Base-by-base conservation (phyloP, 2,797 vertebrate genomes). In the Gadopsis bispinosus region DNA sequence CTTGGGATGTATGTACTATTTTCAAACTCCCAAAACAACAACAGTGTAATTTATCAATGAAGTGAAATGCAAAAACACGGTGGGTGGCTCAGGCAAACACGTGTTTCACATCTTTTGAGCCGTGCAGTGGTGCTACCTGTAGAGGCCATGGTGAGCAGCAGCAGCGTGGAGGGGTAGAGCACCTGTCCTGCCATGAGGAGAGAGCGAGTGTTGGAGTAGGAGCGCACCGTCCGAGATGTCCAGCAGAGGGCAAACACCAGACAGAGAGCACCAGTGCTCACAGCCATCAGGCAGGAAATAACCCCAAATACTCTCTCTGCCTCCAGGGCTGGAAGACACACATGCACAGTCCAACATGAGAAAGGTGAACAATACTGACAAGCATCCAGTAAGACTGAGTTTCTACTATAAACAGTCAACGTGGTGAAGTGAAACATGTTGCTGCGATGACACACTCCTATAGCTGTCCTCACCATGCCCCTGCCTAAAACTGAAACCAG, bases 201-300 rank as follows among this genome's bases (percentile, higher is more conserved):
- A 1, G 95, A 87, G 22, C 93, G 92, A 0, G 93, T 94, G 94
- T 95, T 96, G 51, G 95, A 93, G 91, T 96, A 96, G 71, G 95
- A 95, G 39, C 62, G 94, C 87, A 93, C 91, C 0, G 94, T 95
- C 55, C 87, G 54, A 2, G 94, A 91, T 2, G 92, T 95, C 95
- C 95, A 96, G 91, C 95, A 96, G 90, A 95, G 92, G 82, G 95
- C 92, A 62, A 96, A 95, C 64, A 96, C 80, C 73, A 96, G 85
- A 47, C 94, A 96, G 64, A 96, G 87, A 33, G 89, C 88, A 4
- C 85, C 90, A 0, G 95, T 95, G 87, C 93, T 92, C 64, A 94
- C 3, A 0, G 94, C 94, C 95, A 96, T 94, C 14, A 97, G 55
- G 80, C 90, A 93, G 43, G 95, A 92, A 16, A 96, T 58, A 2